Base-by-base conservation (phyloP, 2,888 invertebrate species). In the Lamellibrachia satsuma region DNA sequence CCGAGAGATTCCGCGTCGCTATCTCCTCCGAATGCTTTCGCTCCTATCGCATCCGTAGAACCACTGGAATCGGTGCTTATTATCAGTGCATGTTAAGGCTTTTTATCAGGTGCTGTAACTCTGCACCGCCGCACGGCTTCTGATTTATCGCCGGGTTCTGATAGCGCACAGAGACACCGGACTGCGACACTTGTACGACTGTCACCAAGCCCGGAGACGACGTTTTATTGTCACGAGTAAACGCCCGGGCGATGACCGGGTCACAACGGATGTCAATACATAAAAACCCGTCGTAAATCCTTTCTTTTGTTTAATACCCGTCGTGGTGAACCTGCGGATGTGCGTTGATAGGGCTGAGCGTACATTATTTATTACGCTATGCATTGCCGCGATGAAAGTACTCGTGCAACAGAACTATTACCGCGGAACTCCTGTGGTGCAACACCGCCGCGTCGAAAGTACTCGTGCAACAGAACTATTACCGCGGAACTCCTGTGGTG, bases 31-130 rank as follows among this genome's bases (percentile, higher is more conserved):
- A 75, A 75, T 75, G n/a, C 75, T 15, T 75, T 75, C 75, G 75
- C 75, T 75, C 75, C 75, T 75, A 75, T 75, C 75, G 2, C 75
- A 22, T 15, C 15, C 75, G 75, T n/a, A 75, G 75, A 75, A 75
- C 75, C 75, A 75, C 75, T 75, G 75, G 75, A 75, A 75, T 75
- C 75, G 75, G 22, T 22, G 75, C 75, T 75, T 75, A 75, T 75
- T 75, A 75, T 75, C 75, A 75, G 75, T 22, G 75, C 15, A 6
- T 15, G 75, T 15, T 75, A 75, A 75, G 75, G 75, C 75, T 75
- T 75, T 75, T 75, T 75, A 75, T 75, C 75, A 75, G 75, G 75
- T 75, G 75, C 22, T 75, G 75, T 75, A 75, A 75, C 75, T 75
- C 75, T 15, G 75, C 75, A 75, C 75, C 75, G 75, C 11, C 39